These are phyloP conservation scores for Parasteatoda tepidariorum DNA, from an alignment of 1,140 invertebrate species.

Conservation along the genomic window DNA sequence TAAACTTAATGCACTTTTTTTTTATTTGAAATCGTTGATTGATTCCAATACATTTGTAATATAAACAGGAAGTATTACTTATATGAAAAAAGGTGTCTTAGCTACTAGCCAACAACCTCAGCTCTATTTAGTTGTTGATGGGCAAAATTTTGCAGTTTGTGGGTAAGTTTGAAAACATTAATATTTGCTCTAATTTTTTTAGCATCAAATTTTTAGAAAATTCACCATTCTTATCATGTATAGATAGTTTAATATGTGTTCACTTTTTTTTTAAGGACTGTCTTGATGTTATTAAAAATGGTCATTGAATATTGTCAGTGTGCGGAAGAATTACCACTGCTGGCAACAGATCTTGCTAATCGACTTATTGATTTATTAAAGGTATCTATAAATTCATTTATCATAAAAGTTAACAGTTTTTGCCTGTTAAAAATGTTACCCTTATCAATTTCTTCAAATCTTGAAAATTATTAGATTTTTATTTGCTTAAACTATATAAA, in stretches of 20 bases:
- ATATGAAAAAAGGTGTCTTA: constrained; percentile 10
- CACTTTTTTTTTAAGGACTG: constrained; percentile 70
- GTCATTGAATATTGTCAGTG: constrained; percentile 90
- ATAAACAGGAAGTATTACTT: constrained; percentile 52
- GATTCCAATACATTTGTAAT: not conserved
- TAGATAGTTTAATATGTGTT: too few species aligned
- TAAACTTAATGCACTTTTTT: not conserved
- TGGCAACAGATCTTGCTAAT: constrained; percentile 79
- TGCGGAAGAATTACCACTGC: constrained; percentile 74
- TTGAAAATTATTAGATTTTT: not conserved
- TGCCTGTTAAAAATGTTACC: too few species aligned
- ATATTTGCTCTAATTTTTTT: too few species aligned
- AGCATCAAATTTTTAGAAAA: too few species aligned
- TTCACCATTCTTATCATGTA: too few species aligned
- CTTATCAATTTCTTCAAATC: too few species aligned
- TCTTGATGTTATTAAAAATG: constrained; percentile 84
- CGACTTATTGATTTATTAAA: constrained; percentile 87
- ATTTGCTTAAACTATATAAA: too few species aligned
- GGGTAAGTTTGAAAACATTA: constrained; percentile 75
- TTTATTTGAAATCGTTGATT: not conserved
- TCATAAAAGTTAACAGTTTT: too few species aligned
- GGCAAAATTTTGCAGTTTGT: constrained; percentile 87
- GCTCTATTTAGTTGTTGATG: constrained; percentile 75
- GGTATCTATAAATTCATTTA: constrained; percentile 62
- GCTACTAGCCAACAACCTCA: constrained; percentile 9